Evolutionary conservation across 2,113 vertebrate genomes (phyloP), one percentile per base, ranked within the genome.

Genomic region (Romanogobio albipinnatus): DNA sequence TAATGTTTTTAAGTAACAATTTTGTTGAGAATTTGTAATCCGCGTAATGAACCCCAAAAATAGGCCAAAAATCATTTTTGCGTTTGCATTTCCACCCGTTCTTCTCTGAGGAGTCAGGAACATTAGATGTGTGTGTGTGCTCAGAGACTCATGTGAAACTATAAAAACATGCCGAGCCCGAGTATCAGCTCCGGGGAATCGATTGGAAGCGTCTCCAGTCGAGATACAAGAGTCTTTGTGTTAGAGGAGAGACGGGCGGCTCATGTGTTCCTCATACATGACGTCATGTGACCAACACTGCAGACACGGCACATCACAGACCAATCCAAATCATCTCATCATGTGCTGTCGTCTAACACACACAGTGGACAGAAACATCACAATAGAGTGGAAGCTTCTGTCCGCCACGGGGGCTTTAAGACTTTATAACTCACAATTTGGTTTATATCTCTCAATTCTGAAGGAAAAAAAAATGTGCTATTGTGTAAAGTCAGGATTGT

Each of bases 181-280:
- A 68, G 64, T 4, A 1, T 39, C 29, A 36, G 64, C 68, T 71
- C 17, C 36, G 9, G 9, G 68, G 70, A 73, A 73, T 73, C 22
- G 39, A 47, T 73, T 47, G 24, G 0, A 73, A 47, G 43, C 70
- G 1, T 73, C 39, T 73, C 2, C n/a, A 2, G 22, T 15, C 5
- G 1, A 47, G 11, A 73, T 73, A 73, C 70, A 73, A 2, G 39
- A 73, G 43, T 26, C 70, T 73, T 73, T 73, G 70, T 73, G 70
- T 5, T 7, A 22, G 24, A 62, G 59, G 9, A 68, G 33, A 2
- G 61, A 6, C 24, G 1, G 24, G 59, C 1, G n/a, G 58, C n/a
- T 61, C 59, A 26, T 10, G 26, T 47, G 62, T 53, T 15, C 45
- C 45, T 47, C 45, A 47, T 10, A 47, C 45, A 47, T 17, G 51